Percentiles rank a stretch among this genome's conserved stretches.
phyloP scores from a whole-genome alignment of 2,797 vertebrate species.

The Nyctibius grandis region DNA sequence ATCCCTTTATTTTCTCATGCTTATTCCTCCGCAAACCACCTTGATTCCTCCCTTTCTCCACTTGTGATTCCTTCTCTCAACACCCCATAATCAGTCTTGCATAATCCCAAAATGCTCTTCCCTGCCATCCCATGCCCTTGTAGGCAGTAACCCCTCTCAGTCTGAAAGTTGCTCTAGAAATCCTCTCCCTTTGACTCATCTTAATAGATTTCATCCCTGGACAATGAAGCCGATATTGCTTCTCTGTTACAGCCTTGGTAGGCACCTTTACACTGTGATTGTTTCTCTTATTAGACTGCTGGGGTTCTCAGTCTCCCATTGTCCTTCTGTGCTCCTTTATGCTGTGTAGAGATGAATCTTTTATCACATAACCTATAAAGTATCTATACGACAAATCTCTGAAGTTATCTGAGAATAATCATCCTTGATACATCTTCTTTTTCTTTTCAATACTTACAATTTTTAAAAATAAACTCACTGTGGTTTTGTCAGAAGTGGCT shows the following conservation, averaged over 20 bases:
- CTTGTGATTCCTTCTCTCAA: neutral
- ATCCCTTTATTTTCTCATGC: neutral
- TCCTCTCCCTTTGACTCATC: neutral
- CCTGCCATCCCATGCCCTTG: neutral
- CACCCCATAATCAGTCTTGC: neutral
- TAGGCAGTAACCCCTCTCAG: neutral
- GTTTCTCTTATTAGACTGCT: neutral
- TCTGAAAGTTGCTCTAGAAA: neutral
- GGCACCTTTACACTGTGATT: neutral
- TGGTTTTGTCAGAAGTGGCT: neutral
- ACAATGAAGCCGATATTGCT: rapidly evolving
- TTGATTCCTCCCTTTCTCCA: neutral
- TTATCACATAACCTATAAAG: neutral
- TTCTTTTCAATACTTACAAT: neutral
- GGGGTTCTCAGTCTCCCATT: neutral
- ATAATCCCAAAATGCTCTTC: neutral
- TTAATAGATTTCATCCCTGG: neutral
- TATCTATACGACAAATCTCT: neutral
- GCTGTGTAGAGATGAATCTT: neutral
- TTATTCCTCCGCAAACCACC: neutral
- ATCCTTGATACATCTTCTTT: neutral
- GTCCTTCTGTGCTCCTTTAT: neutral
- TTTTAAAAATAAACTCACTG: neutral
- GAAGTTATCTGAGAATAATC: neutral
- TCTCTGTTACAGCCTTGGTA: neutral